Evolutionary conservation across 2,113 vertebrate species (phyloP), one percentile per base, ranked within the genome.

Genomic region (Talpa occidentalis): DNA sequence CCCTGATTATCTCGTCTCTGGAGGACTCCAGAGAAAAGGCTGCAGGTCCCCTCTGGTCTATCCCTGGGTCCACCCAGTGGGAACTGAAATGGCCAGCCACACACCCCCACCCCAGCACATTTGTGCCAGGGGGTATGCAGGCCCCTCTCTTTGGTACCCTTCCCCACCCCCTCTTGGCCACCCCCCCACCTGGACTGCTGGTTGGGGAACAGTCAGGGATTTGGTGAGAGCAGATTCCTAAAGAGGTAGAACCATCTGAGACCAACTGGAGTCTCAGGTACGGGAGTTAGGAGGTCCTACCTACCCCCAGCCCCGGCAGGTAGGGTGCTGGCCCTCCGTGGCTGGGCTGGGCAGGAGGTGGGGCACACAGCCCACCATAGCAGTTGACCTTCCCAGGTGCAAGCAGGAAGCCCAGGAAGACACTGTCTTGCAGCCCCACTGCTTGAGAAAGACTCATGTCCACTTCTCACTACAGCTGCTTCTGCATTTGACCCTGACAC

Each of bases 401-500:
- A 3, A 37, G 47, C 93, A 49, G 88, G 94, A 94, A 94, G 81
- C 54, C 83, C 81, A n/a, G 35, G 26, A 73, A 83, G 62, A 49
- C 49, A 67, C 37, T 0, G 10, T 94, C 92, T 84, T 67, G 77
- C 69, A 94, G 91, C 28, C 49, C 64, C 52, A 10, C 21, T 21
- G 85, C 44, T 87, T 77, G 76, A 90, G 89, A 67, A 62, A 96
- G 54, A 3, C 59, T 54, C 81, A 88, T 74, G 47, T 54, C 64
- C 64, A 62, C 90, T 44, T 81, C 89, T 77, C 3, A 6, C 76
- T 16, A 54, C 10, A 44, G 26, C 88, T 28, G 87, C 78, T 94
- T 95, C 96, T 93, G 76, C 87, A 70, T 90, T 87, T 67, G 44
- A 60, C 35, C 92, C 66, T 42, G 6, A 1, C 4, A 2, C 70